A percentile compares a stretch with the other conserved stretches of the same genome.
phyloP scores from a whole-genome alignment of 2,888 invertebrate genomes.

The Parnassius mnemosyne region DNA sequence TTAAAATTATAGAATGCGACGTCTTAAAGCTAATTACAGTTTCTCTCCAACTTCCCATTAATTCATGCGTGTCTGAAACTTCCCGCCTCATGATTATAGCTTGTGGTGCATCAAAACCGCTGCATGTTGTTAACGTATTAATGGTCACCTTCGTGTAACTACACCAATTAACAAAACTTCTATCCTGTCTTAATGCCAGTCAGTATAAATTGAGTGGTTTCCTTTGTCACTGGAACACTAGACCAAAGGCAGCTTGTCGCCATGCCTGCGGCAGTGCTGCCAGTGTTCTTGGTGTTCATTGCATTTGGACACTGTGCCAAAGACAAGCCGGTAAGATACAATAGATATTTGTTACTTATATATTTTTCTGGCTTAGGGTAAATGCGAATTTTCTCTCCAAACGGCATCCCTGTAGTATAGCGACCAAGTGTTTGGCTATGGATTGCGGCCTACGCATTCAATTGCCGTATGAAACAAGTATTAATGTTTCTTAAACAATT shows the following conservation, averaged over 20 bases:
- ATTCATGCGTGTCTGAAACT: constrained; percentile 54
- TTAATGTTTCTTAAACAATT: too few relatives aligned
- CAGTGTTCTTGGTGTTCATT: constrained; percentile 47
- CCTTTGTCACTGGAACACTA: background rate
- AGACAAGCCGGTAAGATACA: constrained; percentile 57
- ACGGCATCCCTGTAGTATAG: too few relatives aligned
- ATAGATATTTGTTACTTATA: background rate
- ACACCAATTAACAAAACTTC: constrained; percentile 26
- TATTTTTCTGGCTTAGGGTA: too few relatives aligned
- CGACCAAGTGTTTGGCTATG: too few relatives aligned
- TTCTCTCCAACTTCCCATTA: constrained; percentile 6
- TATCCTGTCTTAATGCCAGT: constrained; percentile 10
- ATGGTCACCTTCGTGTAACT: constrained; percentile 52
- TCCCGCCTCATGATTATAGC: constrained; percentile 60
- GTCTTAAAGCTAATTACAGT: constrained; percentile 22
- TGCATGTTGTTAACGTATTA: constrained; percentile 47
- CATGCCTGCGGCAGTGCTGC: constrained; percentile 57
- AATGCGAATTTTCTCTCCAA: too few relatives aligned
- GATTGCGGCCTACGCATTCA: too few relatives aligned
- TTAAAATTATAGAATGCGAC: constrained; percentile 8
- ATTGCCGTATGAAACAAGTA: too few relatives aligned
- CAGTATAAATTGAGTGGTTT: constrained; percentile 15
- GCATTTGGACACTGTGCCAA: constrained; percentile 49
- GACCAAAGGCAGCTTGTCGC: constrained; percentile 43
- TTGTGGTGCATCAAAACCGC: constrained; percentile 47